Base-by-base conservation (phyloP, 2,888 invertebrate species). In the Clitarchus hookeri region DNA sequence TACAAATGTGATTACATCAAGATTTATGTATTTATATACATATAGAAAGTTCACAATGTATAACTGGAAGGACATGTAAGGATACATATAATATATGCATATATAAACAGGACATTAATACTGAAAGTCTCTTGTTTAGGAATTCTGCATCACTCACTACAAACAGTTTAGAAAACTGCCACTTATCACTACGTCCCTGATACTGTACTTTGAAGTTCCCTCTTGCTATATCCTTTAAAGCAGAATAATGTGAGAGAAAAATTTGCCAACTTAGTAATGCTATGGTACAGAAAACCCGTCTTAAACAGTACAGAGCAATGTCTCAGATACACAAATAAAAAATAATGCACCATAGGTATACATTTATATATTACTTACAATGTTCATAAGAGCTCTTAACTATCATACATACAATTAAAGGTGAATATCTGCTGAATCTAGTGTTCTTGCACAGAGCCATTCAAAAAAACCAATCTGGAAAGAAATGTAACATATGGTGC, bases 1-100 rank as follows among this genome's bases (percentile, higher is more conserved):
- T n/a, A 65, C 65, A 65, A 65, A 65, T n/a, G n/a, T n/a, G n/a
- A 65, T n/a, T 65, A 65, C 65, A 65, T n/a, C 65, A 65, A 65
- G 65, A 65, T 6, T 65, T 65, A 65, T 23, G 16, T 65, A 23
- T 23, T 65, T 65, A 65, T 65, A n/a, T 65, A 65, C 65, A 65
- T 23, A 65, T n/a, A 19, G 8, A 65, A 19, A 65, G 65, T 65
- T n/a, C 65, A 65, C 65, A 65, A n/a, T 65, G 16, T 48, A 8
- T 65, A 65, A 23, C 19, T 65, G 65, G 65, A 65, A 65, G n/a
- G 65, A 65, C 65, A 65, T 65, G 65, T 19, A 65, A 65, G 65
- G 65, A 19, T 65, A 65, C 65, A 65, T 23, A 23, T 65, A 65
- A 19, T 65, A 65, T 65, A 65, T 65, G n/a, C 16, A n/a, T n/a